Evolutionary conservation across 1,140 invertebrate genomes (phyloP), one percentile per base, ranked within the genome.

Genomic region (Leguminivora glycinivorella): DNA sequence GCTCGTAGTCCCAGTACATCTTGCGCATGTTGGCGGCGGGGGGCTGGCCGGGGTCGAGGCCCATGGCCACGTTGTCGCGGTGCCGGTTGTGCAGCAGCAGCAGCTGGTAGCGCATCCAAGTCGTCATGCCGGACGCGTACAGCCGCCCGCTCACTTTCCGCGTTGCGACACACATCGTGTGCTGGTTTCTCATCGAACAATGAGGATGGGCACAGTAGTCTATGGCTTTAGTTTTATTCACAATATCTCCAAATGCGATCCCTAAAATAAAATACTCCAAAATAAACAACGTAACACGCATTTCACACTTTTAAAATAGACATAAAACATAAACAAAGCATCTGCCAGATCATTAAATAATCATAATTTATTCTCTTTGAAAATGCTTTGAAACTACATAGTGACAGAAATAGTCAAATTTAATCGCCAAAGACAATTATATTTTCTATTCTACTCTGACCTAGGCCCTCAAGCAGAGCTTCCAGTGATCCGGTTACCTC

Each of bases 1-100:
- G 78, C 68, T 91, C 88, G 26, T 87, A 86, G 67, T 91, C 89
- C 89, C 89, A 91, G 56, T 91, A 91, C 82, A 91, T 83, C 56
- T 90, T 91, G 4, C 89, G 79, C 89, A 91, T 91, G 70, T 91
- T 91, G 10, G 88, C 75, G 12, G 89, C 89, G 12, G 88, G 81
- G 2, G 89, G 89, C 38, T 90, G 87, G 0, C 85, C 89, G 4
- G 88, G 80, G 69, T 91, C 87, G 4, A 91, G 77, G 0, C 89
- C 89, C 81, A 89, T 83, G 12, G 89, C 89, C 38, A 91, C 86
- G 34, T 91, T 90, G 72, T 91, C 89, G 66, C 89, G 79, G 34
- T 91, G 83, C 22, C 87, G 76, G 69, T 91, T 91, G 63, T 91
- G 89, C 31, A 90, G 67, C 60, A 88, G 71, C 22, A 91, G 60